Evolutionary conservation across 2,113 vertebrate genomes (phyloP).

Genomic region (Oriolus oriolus): DNA sequence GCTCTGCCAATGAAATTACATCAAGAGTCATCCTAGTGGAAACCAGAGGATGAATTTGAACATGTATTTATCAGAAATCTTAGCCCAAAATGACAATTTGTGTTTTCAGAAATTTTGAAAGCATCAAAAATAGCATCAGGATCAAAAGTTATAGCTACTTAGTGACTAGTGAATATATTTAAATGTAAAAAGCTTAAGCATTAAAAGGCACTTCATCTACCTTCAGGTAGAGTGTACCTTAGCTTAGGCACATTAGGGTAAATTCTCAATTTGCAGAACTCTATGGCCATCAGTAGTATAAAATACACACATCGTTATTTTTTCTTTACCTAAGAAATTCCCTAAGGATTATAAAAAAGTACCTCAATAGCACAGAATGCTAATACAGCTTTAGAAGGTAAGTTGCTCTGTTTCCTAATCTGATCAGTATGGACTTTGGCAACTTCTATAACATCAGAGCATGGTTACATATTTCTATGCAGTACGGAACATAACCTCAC

Average conservation of each 20-base stretch:
- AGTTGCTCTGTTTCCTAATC: not conserved
- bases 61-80: not conserved
- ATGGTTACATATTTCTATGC: not conserved
- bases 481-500: not conserved
- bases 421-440: not conserved
- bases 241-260: not conserved
- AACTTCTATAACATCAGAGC: not conserved
- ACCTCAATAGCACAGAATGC: not conserved
- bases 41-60: not conserved
- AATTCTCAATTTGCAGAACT: not conserved
- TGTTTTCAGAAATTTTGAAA: not conserved
- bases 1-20: not conserved
- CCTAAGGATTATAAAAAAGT: not conserved
- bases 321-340: not conserved
- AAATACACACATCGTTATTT: not conserved
- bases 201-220: not conserved
- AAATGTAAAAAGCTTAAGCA: not conserved
- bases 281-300: not conserved
- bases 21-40: not conserved
- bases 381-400: not conserved
- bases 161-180: not conserved
- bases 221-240: not conserved
- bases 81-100: not conserved
- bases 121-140: not conserved
- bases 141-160: not conserved